phyloP scores from a whole-genome alignment of 2,888 invertebrate genomes.

The Tenthredo scrophulariae region DNA sequence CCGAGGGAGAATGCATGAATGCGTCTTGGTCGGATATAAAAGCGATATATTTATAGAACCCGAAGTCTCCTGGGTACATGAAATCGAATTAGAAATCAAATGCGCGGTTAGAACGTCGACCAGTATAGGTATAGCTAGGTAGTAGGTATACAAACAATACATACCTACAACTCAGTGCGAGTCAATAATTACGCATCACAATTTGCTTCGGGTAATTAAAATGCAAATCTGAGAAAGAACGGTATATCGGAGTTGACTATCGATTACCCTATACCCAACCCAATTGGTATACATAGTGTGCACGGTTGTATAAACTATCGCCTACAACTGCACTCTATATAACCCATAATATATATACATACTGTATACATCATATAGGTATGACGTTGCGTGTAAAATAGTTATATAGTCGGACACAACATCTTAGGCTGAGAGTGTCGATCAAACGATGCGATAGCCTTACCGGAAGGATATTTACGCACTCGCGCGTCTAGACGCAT shows the following conservation, averaged over 20 bases:
- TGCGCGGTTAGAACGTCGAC: conserved; percentile 17
- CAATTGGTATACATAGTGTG: neutral
- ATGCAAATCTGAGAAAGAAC: conserved; percentile 4
- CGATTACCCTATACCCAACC: neutral
- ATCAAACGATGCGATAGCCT: conserved; percentile 31
- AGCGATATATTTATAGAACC: conserved; percentile 15
- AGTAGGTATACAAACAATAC: neutral
- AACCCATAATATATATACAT: neutral
- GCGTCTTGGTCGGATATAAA: neutral
- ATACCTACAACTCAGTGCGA: neutral
- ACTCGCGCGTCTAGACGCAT: conserved; percentile 9
- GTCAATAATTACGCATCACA: conserved; percentile 17
- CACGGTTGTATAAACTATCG: neutral
- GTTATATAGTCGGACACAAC: conserved; percentile 10
- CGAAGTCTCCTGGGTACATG: neutral
- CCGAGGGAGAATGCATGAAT: neutral
- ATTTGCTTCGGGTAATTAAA: conserved; percentile 6
- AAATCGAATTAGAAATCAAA: conserved; percentile 16
- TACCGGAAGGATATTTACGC: conserved; percentile 27
- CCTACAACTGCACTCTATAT: neutral
- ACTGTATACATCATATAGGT: neutral
- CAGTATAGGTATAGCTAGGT: neutral
- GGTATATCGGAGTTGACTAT: conserved; percentile 7
- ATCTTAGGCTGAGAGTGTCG: conserved; percentile 19
- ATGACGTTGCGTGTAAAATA: neutral